These are phyloP conservation scores for Saccostrea cuccullata DNA, from an alignment of 1,140 invertebrate genomes.

Conservation along the genomic window DNA sequence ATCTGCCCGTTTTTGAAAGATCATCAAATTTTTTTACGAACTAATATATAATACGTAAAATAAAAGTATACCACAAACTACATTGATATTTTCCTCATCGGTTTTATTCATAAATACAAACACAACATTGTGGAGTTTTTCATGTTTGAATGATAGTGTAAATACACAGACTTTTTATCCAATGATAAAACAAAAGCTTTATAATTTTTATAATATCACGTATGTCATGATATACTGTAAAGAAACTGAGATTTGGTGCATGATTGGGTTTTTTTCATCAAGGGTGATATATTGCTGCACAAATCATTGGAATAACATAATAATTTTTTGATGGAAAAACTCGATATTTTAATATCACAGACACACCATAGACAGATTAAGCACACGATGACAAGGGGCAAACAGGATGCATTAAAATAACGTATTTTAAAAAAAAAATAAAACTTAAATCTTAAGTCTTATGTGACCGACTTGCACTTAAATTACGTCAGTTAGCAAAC, in stretches of 20 bases:
- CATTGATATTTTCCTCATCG: background rate
- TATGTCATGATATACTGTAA: no score
- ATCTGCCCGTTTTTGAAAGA: background rate
- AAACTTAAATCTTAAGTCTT: constrained; percentile 7
- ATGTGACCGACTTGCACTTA: background rate
- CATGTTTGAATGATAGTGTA: background rate
- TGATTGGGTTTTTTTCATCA: background rate
- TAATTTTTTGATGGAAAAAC: background rate
- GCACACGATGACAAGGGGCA: background rate
- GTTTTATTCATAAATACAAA: constrained; percentile 31
- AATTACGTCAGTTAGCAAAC: background rate
- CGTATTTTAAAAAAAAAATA: background rate
- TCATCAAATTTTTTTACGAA: background rate
- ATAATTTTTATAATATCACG: background rate
- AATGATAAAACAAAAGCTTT: background rate
- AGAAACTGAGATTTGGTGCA: background rate
- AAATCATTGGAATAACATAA: background rate
- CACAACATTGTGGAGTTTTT: constrained; percentile 17
- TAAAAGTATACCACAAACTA: background rate
- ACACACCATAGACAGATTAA: background rate
- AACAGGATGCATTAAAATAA: background rate
- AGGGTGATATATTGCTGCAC: background rate
- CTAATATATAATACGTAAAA: background rate
- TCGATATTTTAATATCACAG: constrained; percentile 2
- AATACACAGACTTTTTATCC: background rate